phyloP scores from a whole-genome alignment of 2,113 vertebrate species.

The Caranx ignobilis region DNA sequence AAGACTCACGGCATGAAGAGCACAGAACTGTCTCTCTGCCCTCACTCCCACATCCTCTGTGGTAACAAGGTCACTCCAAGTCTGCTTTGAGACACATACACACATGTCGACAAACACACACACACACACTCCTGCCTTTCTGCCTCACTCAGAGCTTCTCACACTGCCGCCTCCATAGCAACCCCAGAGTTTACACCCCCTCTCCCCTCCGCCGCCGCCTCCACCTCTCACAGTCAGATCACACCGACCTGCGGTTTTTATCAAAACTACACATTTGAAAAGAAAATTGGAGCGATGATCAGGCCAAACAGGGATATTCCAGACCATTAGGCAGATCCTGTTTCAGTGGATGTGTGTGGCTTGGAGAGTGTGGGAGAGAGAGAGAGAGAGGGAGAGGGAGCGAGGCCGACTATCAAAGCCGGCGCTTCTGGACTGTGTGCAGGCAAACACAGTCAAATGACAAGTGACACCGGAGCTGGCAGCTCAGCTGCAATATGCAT shows the following conservation, averaged over 20 bases:
- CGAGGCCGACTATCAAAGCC: slow-evolving; percentile 33
- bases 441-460: slow-evolving; percentile 27
- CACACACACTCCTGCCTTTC: slow-evolving; percentile 43
- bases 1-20: slow-evolving; percentile 49
- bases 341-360: slow-evolving; percentile 61
- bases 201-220: slow-evolving; percentile 21
- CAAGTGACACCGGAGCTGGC: slow-evolving; percentile 2
- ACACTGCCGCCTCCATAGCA: slow-evolving; percentile 63
- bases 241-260: slow-evolving; percentile 76
- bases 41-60: slow-evolving; percentile 82
- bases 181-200: slow-evolving; percentile 68
- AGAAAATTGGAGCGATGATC: slow-evolving; percentile 71
- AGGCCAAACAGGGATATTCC: slow-evolving; percentile 70
- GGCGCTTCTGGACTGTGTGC: slow-evolving; percentile 26
- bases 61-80: slow-evolving; percentile 72
- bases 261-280: slow-evolving; percentile 74
- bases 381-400: slow-evolving; percentile 35
- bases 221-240: slow-evolving; percentile 56
- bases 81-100: slow-evolving; percentile 64
- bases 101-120: slow-evolving; percentile 39
- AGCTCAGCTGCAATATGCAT: not conserved
- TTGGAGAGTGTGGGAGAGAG: slow-evolving; percentile 49
- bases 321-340: slow-evolving; percentile 68
- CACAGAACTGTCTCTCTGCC: slow-evolving; percentile 68
- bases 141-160: slow-evolving; percentile 41